Evolutionary conservation across 2,113 vertebrate species (phyloP), one percentile per base, ranked within the genome.

Genomic region (Myotis davidii): DNA sequence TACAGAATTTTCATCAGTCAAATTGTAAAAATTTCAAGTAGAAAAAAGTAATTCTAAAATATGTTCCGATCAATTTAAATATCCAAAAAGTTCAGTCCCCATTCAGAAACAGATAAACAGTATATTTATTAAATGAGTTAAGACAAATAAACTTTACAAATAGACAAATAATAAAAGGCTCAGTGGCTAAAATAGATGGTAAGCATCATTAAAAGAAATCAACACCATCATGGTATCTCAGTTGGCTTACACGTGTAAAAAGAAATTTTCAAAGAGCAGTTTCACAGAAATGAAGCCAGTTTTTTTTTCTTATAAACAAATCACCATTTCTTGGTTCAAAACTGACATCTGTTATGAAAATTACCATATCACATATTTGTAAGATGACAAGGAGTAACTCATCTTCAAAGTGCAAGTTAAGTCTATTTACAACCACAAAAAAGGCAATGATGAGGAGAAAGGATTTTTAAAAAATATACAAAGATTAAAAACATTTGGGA

Each of bases 21-120:
- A 67, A 64, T 59, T 92, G 70, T 61, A 25, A 94, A 97, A 97
- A 95, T 94, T 96, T 94, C 52, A 84, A 94, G 50, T 91, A 82
- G 91, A 85, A 95, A 93, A 95, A 81, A 10, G 0, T 65, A 94
- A 97, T 97, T 98, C 95, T 72, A 94, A 96, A 96, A 96, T 89
- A 96, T 92, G 96, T 97, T 96, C 92, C 91, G 94, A 84, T 93
- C 96, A 96, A 65, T 88, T 97, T 93, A 94, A 95, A 85, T 97
- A 97, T 98, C 97, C 97, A 98, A 98, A 98, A 98, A 98, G 97
- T 97, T 98, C 97, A 98, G 98, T 98, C 98, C 98, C 98, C 98
- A 98, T 98, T 96, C 98, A 98, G 98, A 98, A 98, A 98, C 98
- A 98, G 98, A 98, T 98, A 98, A 98, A 98, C 98, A 99, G 98